Percentiles rank a stretch among this genome's conserved stretches.
phyloP scores from a whole-genome alignment of 2,888 invertebrate species.

The Eremobia ochroleuca region DNA sequence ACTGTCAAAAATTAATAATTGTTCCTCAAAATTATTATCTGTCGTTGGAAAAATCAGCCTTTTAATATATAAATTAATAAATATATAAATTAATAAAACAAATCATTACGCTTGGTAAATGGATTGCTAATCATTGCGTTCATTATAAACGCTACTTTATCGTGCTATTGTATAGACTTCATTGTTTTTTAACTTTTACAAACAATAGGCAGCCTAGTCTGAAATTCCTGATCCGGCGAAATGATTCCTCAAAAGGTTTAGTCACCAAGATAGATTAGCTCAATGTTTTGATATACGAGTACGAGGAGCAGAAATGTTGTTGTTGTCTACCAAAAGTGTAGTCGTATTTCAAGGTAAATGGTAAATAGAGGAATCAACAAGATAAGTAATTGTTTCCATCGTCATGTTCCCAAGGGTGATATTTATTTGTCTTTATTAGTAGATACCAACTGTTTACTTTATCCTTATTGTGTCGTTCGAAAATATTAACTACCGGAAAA shows the following conservation, averaged over 20 bases:
- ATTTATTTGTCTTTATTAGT: slow-evolving; percentile 16
- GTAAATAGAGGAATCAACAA: slow-evolving; percentile 4
- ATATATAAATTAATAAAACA: background rate
- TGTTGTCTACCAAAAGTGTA: slow-evolving; percentile 1
- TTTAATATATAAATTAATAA: too few relatives aligned
- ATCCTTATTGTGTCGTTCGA: background rate
- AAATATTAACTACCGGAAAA: background rate
- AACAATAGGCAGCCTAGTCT: background rate
- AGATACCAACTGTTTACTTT: slow-evolving; percentile 2
- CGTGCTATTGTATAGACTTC: background rate
- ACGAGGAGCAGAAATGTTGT: background rate
- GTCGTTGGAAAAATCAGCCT: too few relatives aligned
- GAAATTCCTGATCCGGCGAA: background rate
- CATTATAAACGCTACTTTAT: background rate
- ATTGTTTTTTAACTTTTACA: background rate
- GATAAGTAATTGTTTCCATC: slow-evolving; percentile 14
- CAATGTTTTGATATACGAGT: background rate
- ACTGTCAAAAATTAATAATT: too few relatives aligned
- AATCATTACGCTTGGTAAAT: background rate
- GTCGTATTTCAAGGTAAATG: slow-evolving; percentile 1
- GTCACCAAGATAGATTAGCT: background rate
- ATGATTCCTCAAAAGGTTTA: background rate
- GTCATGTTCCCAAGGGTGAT: background rate
- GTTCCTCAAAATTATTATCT: too few relatives aligned
- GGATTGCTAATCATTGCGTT: background rate